Conservation (phyloP, 2,113 vertebrate species). For the Oenanthe oenanthe region DNA sequence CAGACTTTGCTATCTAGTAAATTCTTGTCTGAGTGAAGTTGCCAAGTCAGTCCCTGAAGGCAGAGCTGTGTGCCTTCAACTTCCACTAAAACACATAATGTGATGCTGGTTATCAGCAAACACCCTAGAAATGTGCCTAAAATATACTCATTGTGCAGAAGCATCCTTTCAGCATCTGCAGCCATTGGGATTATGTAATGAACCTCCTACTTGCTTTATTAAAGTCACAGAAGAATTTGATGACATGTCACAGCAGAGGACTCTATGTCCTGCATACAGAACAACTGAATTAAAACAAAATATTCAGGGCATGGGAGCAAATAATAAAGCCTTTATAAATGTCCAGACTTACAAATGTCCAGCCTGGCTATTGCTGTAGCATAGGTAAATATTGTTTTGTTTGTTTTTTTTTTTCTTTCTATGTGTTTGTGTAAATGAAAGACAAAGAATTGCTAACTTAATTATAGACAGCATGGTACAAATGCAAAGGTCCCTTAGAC, state of each 20-base stretch:
- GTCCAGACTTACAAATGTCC: not conserved
- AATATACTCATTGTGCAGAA: not conserved
- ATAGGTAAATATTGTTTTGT: not conserved
- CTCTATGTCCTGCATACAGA: not conserved
- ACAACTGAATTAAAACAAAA: not conserved
- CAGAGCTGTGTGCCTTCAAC: not conserved
- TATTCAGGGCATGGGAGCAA: accelerated
- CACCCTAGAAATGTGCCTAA: not conserved
- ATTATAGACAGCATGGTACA: not conserved
- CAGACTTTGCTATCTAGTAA: slow-evolving; percentile 7
- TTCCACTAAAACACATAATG: not conserved
- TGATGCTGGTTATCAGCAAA: not conserved
- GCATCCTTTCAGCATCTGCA: not conserved
- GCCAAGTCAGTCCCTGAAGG: not conserved
- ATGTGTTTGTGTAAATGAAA: not conserved
- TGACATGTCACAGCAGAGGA: not conserved
- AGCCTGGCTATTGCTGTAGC: not conserved
- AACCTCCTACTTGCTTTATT: not conserved
- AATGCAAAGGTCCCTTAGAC: not conserved
- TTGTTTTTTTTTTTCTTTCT: not conserved
- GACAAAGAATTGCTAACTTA: not conserved
- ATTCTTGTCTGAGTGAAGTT: slow-evolving; percentile 5
- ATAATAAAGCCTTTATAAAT: not conserved
- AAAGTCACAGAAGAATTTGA: not conserved
- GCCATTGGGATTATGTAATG: not conserved